A percentile compares a stretch with the other conserved stretches of the same genome.
Evolutionary conservation across 2,888 invertebrate species (phyloP).

Genomic region (Branchipolynoe longqiensis): DNA sequence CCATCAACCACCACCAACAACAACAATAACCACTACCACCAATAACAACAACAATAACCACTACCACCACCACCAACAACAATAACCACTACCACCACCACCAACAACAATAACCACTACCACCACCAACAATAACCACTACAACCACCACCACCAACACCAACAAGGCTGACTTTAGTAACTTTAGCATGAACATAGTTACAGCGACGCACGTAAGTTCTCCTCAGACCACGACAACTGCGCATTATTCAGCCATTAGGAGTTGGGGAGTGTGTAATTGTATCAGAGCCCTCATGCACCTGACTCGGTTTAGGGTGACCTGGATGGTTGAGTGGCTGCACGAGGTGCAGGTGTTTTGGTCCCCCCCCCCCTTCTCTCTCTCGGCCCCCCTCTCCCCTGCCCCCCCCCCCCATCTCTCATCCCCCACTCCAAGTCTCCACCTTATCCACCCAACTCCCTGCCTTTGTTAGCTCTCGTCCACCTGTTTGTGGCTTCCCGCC

Average conservation of each 20-base stretch:
- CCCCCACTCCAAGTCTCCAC: too few species aligned
- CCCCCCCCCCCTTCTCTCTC: not conserved
- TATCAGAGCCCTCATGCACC: not conserved
- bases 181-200: not conserved
- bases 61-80: too few species aligned
- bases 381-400: not conserved
- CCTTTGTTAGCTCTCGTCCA: slow-evolving; percentile 9
- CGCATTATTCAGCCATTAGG: not conserved
- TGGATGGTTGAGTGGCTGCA: slow-evolving; percentile 3
- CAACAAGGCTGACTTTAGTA: too few species aligned
- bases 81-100: too few species aligned
- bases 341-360: slow-evolving; percentile 16
- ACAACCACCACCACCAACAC: too few species aligned
- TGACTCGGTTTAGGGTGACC: not conserved
- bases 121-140: too few species aligned
- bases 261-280: not conserved
- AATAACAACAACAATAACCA: too few species aligned
- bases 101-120: too few species aligned
- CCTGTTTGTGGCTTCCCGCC: slow-evolving; percentile 21
- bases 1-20: too few species aligned
- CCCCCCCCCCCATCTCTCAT: slow-evolving; percentile 11
- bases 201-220: not conserved
- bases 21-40: too few species aligned
- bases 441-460: too few species aligned
- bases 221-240: not conserved